Percentiles rank a stretch among this genome's conserved stretches.
phyloP scores from a whole-genome alignment of 2,797 vertebrate species.

The Ataeniobius toweri region DNA sequence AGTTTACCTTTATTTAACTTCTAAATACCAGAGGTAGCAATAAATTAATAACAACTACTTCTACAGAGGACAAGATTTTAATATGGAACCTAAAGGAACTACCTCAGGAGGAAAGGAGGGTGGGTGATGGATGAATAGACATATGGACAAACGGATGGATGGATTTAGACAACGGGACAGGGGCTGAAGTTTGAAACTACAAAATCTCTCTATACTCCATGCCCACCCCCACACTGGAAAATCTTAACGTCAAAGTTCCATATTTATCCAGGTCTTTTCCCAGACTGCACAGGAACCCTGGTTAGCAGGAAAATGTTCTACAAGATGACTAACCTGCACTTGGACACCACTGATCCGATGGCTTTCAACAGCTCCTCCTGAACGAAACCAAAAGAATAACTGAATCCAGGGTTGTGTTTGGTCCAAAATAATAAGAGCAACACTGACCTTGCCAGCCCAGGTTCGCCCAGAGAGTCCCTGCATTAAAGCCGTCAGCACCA shows the following conservation, averaged over 20 bases:
- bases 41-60: not conserved
- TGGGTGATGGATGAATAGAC: not conserved
- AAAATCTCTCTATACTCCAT: not conserved
- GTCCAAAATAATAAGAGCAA: no score
- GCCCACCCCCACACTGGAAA: not conserved
- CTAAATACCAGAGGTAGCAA: not conserved
- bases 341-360: constrained; percentile 88
- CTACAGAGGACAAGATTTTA: not conserved
- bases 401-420: not conserved
- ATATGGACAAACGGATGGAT: not conserved
- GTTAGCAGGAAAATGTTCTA: not conserved
- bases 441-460: constrained; percentile 93
- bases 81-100: not conserved
- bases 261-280: not conserved
- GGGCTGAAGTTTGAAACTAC: not conserved
- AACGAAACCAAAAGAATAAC: constrained; percentile 8
- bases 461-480: constrained; percentile 93
- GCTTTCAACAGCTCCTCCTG: constrained; percentile 97
- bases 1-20: not conserved
- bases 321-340: constrained; percentile 84
- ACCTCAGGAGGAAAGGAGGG: not conserved
- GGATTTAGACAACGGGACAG: not conserved
- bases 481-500: constrained; percentile 89
- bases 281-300: not conserved
- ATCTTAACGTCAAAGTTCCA: not conserved